Evolutionary conservation across 2,113 vertebrate species (phyloP).

Genomic region (Alethe diademata): DNA sequence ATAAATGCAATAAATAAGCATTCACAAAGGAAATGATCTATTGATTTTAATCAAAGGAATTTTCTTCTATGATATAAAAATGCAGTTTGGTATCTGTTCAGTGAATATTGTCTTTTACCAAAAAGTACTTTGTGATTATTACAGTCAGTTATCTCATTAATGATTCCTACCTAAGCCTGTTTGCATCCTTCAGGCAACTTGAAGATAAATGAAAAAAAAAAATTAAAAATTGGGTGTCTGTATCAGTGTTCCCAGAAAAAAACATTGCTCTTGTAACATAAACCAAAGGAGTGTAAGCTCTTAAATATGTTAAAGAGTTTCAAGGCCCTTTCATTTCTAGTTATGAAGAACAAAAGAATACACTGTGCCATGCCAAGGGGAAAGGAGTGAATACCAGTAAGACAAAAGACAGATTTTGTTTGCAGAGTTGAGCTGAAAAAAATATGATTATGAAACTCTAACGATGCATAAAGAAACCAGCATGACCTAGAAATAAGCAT

Average conservation of each 20-base stretch:
- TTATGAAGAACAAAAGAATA: not conserved
- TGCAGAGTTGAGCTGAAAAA: conserved; percentile 25
- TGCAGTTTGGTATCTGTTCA: not conserved
- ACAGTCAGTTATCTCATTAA: not conserved
- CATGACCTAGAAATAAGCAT: conserved; percentile 19
- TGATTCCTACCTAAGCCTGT: not conserved
- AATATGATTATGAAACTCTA: not conserved
- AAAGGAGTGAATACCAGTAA: not conserved
- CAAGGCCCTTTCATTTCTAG: not conserved
- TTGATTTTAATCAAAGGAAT: conserved; percentile 3
- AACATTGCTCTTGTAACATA: not conserved
- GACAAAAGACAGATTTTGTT: conserved; percentile 42
- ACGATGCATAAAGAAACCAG: conserved; percentile 10
- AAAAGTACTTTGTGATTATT: not conserved
- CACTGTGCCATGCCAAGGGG: not conserved
- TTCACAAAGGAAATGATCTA: not conserved
- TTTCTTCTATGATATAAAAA: not conserved
- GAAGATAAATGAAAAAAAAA: not conserved
- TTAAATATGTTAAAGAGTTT: not conserved
- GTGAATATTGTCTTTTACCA: not conserved
- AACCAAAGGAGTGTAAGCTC: not conserved
- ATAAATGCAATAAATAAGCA: not conserved
- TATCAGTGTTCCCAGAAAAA: not conserved
- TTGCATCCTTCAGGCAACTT: not conserved
- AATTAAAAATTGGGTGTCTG: not conserved